Base-by-base conservation (phyloP, 1,140 invertebrate genomes). In the Epicauta chinensis region DNA sequence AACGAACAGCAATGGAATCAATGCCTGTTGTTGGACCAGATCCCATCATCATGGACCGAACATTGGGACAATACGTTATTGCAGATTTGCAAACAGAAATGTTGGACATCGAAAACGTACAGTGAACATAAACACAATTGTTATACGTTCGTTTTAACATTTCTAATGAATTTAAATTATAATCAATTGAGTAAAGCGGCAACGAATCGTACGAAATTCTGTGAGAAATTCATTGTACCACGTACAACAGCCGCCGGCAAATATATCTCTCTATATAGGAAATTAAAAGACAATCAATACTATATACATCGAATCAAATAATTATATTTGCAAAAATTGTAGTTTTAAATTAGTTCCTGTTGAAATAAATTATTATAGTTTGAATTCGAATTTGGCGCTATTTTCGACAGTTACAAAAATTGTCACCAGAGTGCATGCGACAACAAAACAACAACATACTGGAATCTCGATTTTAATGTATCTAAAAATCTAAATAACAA, bases 231-330 rank as follows among this genome's bases (percentile, higher is more conserved):
- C 71, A 85, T 90, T 45, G 77, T 87, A 49, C 85, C 85, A 2
- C 71, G 82, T 56, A 86, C 86, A 17, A 81, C 81, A 23, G 77
- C 81, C 35, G 87, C 87, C 5, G 84, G 83, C 23, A 89, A 89
- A 70, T 90, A 90, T 67, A 89, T 90, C 48, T 83, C 83, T 6
- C 70, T 89, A 2, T 90, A 87, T 65, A 76, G 87, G 50, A 80
- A 83, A 61, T 69, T 87, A 1, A 77, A 80, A 30, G 65, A 72
- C 37, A 59, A 61, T 42, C 70, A 70, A 2, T 66, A 70, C 55
- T 76, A 77, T 63, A 67, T 77, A 31, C 76, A 78, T 68, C 62
- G 56, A 59, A 59, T 30, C 50, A 59, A 55, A 10, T 46, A 16
- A 41, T 9, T 9, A 36, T 51, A 40, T 29, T 51, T 52, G 13